These are phyloP conservation scores for Loxodonta africana DNA, from an alignment of 2,113 vertebrate genomes.

Conservation along the genomic window DNA sequence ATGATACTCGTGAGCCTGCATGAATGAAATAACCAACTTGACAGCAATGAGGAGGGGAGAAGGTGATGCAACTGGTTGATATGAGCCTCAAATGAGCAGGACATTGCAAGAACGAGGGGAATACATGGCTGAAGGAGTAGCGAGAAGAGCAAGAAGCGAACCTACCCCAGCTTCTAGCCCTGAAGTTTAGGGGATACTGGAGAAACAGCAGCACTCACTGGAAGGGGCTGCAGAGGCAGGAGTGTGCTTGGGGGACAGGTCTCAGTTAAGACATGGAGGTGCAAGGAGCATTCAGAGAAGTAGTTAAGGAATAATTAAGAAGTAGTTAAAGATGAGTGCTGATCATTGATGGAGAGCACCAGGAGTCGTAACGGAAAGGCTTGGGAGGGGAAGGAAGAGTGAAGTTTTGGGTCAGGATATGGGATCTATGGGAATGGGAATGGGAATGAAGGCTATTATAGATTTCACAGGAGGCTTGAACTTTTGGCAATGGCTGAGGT, in stretches of 20 bases:
- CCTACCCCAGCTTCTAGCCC: not conserved
- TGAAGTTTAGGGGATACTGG: no score
- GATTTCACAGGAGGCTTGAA: conserved; percentile 11
- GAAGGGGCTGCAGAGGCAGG: not conserved
- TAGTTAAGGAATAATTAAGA: not conserved
- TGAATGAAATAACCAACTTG: not conserved
- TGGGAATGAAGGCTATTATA: no score
- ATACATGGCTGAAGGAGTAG: not conserved
- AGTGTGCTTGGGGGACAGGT: not conserved
- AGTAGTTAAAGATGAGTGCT: not conserved
- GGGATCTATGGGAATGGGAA: not conserved
- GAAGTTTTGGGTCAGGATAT: not conserved
- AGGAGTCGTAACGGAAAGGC: not conserved
- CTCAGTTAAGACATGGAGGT: rapidly evolving
- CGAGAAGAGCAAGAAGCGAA: not conserved
- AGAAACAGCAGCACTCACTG: not conserved
- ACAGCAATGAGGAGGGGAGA: not conserved
- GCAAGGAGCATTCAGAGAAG: not conserved
- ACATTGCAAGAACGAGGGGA: no score
- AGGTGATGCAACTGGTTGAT: no score
- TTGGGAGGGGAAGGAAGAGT: not conserved
- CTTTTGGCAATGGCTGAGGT: not conserved
- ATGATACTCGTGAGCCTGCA: rapidly evolving
- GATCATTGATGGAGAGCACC: not conserved
- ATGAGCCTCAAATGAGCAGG: not conserved